Evolutionary conservation across 2,113 vertebrate species (phyloP).

Genomic region (Sceloporus tristichus): DNA sequence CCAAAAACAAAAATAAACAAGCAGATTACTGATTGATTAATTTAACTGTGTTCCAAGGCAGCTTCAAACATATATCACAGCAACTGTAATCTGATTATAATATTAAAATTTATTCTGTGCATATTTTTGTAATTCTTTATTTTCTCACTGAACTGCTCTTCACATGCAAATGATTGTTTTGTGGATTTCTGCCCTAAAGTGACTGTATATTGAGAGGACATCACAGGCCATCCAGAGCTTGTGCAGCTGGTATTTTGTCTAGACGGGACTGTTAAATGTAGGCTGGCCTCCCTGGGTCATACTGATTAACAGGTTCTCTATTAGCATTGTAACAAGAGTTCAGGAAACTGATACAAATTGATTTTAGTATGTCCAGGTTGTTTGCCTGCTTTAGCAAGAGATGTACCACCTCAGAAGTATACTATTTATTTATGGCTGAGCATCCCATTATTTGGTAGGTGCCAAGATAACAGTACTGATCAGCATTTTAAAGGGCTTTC

Average conservation of each 20-base stretch:
- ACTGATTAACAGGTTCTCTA: not conserved
- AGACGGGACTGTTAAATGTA: not conserved
- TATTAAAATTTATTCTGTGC: too few species aligned
- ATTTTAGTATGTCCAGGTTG: not conserved
- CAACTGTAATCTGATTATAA: too few species aligned
- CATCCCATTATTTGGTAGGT: not conserved
- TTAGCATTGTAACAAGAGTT: not conserved
- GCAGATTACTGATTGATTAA: too few species aligned
- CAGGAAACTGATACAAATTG: fast-evolving
- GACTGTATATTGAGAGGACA: not conserved
- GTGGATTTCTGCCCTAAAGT: not conserved
- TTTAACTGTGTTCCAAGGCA: too few species aligned
- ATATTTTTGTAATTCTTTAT: not conserved
- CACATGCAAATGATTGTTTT: not conserved
- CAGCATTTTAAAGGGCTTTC: not conserved
- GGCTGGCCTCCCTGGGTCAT: not conserved
- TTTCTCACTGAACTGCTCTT: not conserved
- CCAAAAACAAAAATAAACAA: too few species aligned
- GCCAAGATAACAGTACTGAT: not conserved
- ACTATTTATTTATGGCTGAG: slow-evolving; percentile 19
- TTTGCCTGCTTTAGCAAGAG: not conserved
- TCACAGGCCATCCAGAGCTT: not conserved
- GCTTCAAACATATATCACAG: too few species aligned
- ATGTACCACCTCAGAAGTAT: not conserved
- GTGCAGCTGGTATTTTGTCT: not conserved